Evolutionary conservation across 2,113 vertebrate genomes (phyloP), one percentile per base, ranked within the genome.

Genomic region (Xenopus laevis): DNA sequence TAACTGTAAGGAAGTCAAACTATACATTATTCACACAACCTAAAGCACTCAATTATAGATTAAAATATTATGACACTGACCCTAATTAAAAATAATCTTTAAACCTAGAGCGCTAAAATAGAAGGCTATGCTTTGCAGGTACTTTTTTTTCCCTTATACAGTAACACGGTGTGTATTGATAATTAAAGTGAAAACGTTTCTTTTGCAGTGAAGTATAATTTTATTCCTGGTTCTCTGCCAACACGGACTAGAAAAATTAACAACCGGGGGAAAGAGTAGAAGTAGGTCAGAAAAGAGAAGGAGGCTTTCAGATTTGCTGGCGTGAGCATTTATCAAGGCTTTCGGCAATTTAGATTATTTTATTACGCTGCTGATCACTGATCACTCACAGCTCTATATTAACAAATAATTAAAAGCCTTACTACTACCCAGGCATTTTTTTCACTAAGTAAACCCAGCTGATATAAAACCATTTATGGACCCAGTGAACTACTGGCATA

Each of bases 181-280:
- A 74, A 68, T 61, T 68, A 74, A 75, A 75, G 61, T 40, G 52
- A 75, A 68, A 75, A 68, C 10, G 72, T 40, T 68, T 66, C 65
- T 76, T 15, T 76, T 17, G 58, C 58, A 17, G 65, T 50, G 47
- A 4, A 16, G 47, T 55, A 76, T 55, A 62, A 76, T 76, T 75
- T 68, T 62, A 76, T 76, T 62, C 73, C 44, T 76, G 73, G 73
- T 46, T 7, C 4, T 0, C 12, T 62, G 65, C 73, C 73, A 60
- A 21, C 30, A 21, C 40, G 52, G 21, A 17, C 30, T 17, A 57
- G 45, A 64, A 62, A 57, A 65, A 52, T 55, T 27, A 58, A 69
- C 59, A 58, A 69, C 65, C 44, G 73, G n/a, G 59, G 65, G 57
- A 40, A 69, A 76, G 21, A 40, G 58, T 40, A 68, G 47, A 75